phyloP scores from a whole-genome alignment of 2,797 vertebrate species.

The Hemibagrus guttatus region DNA sequence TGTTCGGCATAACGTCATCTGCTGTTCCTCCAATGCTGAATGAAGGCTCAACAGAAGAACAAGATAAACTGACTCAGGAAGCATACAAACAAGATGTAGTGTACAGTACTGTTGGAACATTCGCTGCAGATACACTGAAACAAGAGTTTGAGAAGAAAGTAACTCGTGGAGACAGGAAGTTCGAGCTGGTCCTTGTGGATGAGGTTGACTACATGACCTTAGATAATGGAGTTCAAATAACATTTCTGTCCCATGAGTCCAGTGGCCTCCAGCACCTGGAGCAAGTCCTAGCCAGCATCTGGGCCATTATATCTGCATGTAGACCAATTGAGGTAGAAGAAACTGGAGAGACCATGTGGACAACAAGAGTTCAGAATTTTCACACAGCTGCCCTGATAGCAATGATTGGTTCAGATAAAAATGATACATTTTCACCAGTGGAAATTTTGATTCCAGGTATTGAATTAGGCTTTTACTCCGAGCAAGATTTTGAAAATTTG shows the following conservation, averaged over 20 bases:
- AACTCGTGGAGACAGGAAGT: constrained; percentile 47
- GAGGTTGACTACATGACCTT: constrained; percentile 65
- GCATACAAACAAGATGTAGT: constrained; percentile 55
- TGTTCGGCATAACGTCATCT: constrained; percentile 55
- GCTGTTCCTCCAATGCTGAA: constrained; percentile 52
- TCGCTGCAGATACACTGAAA: constrained; percentile 58
- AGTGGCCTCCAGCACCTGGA: constrained; percentile 59
- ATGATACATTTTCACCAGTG: constrained; percentile 32
- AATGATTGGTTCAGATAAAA: constrained; percentile 39
- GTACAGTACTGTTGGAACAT: constrained; percentile 56
- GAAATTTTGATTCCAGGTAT: constrained; percentile 45
- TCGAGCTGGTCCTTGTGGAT: constrained; percentile 62
- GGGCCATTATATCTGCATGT: constrained; percentile 57
- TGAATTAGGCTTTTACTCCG: constrained; percentile 44
- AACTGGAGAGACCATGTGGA: constrained; percentile 56
- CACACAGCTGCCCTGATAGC: constrained; percentile 49
- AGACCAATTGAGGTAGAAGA: constrained; percentile 57
- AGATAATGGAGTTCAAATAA: constrained; percentile 63
- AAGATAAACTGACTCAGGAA: constrained; percentile 31
- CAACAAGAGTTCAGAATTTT: constrained; percentile 55
- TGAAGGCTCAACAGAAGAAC: constrained; percentile 15
- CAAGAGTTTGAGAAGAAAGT: constrained; percentile 61
- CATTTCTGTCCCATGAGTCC: constrained; percentile 62
- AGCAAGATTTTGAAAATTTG: constrained; percentile 47
- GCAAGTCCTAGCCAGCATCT: constrained; percentile 59